These are phyloP conservation scores for Paragorgia papillata DNA, from an alignment of 92 coral and sea anemone species.

Conservation along the genomic window DNA sequence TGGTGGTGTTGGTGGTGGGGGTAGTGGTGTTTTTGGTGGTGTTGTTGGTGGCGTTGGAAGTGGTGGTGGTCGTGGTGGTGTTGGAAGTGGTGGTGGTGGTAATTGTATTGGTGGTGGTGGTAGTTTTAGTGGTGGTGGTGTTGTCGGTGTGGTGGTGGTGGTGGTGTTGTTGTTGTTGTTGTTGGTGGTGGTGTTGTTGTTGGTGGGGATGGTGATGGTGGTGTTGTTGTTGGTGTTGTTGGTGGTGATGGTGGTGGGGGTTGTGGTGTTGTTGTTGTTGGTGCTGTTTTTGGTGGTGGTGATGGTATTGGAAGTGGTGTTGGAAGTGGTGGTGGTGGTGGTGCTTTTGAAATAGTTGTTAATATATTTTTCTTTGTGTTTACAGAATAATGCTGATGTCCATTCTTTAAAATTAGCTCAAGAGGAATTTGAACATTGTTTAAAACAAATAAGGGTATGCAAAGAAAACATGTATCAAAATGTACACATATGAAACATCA, in stretches of 20 bases:
- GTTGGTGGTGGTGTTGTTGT: not conserved
- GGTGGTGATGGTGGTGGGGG: not conserved
- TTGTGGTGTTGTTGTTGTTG: not conserved
- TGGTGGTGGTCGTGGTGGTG: not conserved
- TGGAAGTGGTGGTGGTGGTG: not conserved
- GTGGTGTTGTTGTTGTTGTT: not conserved
- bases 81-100: not conserved
- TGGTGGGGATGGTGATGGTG: constrained; percentile 7
- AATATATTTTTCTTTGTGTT: not conserved
- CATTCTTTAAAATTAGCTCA: constrained; percentile 3
- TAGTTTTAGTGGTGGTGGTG: not conserved
- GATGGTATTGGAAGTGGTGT: not conserved
- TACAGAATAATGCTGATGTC: constrained; percentile 1
- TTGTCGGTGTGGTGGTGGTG: not conserved
- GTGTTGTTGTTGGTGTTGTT: not conserved
- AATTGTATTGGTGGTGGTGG: not conserved
- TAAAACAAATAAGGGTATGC: constrained; percentile 5
- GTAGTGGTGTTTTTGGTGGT: not conserved
- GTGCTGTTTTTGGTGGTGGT: too few species aligned
- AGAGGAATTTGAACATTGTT: constrained; percentile 18
- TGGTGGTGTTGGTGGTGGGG: not conserved
- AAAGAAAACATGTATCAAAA: too few species aligned
- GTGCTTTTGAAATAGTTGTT: not conserved
- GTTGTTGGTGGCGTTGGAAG: not conserved
- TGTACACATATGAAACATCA: too few species aligned